Evolutionary conservation across 2,888 invertebrate genomes (phyloP).

Genomic region (Fragum whitleyi): DNA sequence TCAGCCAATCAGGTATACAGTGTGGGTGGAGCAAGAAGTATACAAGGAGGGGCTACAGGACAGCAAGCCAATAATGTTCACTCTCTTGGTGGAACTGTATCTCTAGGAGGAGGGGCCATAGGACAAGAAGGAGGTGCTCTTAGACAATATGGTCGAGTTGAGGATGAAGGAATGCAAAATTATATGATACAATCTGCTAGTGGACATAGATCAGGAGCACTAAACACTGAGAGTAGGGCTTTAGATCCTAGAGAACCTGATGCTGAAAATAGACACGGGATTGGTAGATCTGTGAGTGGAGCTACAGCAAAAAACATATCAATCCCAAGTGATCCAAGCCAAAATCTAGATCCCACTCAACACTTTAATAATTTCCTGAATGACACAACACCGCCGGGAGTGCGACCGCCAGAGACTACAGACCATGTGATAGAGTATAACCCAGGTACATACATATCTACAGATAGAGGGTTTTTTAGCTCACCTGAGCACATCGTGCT

Average conservation of each 20-base stretch:
- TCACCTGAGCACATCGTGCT: no score
- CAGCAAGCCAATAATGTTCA: no score
- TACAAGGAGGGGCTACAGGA: not conserved
- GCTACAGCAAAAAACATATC: no score
- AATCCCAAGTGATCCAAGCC: not conserved
- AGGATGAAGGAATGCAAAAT: not conserved
- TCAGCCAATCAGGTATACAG: not conserved
- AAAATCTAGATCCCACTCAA: not conserved
- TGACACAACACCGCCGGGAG: not conserved
- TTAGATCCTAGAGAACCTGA: no score
- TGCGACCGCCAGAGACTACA: not conserved
- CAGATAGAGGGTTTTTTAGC: no score
- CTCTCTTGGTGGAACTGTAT: not conserved
- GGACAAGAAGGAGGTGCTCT: not conserved
- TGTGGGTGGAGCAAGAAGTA: not conserved
- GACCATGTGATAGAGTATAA: not conserved
- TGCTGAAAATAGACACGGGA: not conserved
- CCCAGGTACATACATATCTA: constrained; percentile 6
- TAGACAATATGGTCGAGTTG: not conserved
- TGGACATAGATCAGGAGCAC: no score
- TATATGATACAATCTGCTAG: no score
- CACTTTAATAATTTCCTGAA: constrained; percentile 16
- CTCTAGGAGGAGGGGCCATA: not conserved
- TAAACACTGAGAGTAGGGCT: no score
- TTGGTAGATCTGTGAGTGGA: not conserved